Evolutionary conservation across 2,113 vertebrate genomes (phyloP).

Genomic region (Platanista minor): DNA sequence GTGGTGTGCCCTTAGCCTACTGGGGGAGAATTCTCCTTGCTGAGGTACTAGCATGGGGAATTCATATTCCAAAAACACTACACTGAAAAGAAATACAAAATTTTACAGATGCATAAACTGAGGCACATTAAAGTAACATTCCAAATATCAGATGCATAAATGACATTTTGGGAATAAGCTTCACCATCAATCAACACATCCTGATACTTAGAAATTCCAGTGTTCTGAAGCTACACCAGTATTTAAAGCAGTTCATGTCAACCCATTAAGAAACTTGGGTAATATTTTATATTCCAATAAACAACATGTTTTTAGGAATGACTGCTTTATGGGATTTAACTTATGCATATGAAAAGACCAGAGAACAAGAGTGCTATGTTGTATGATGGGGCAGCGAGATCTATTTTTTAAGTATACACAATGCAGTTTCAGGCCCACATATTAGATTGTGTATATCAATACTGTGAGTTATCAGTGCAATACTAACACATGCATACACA

Average conservation of each 20-base stretch:
- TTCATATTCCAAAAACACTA: conserved; percentile 4
- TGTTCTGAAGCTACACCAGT: not conserved
- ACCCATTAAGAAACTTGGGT: conserved; percentile 10
- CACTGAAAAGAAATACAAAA: not conserved
- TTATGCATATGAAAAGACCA: not conserved
- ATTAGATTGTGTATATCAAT: not conserved
- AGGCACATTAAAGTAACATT: conserved; percentile 41
- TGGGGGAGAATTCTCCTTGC: not conserved
- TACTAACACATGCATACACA: not conserved
- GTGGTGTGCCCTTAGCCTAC: too few relatives aligned
- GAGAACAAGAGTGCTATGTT: not conserved
- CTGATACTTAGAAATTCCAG: not conserved
- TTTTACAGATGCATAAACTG: conserved; percentile 12
- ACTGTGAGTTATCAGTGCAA: not conserved
- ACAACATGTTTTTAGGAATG: not conserved
- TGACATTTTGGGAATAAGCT: conserved; percentile 9
- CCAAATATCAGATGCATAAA: not conserved
- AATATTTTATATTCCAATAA: conserved; percentile 17
- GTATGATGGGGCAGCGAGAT: not conserved
- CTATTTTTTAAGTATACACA: not conserved
- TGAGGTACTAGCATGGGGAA: not conserved
- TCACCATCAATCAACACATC: not conserved
- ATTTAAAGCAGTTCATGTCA: conserved; percentile 10
- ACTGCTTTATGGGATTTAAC: conserved; percentile 25
- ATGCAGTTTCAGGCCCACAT: not conserved